These are phyloP conservation scores for Anagrus nilaparvatae DNA, from an alignment of 1,140 invertebrate genomes.

Conservation along the genomic window DNA sequence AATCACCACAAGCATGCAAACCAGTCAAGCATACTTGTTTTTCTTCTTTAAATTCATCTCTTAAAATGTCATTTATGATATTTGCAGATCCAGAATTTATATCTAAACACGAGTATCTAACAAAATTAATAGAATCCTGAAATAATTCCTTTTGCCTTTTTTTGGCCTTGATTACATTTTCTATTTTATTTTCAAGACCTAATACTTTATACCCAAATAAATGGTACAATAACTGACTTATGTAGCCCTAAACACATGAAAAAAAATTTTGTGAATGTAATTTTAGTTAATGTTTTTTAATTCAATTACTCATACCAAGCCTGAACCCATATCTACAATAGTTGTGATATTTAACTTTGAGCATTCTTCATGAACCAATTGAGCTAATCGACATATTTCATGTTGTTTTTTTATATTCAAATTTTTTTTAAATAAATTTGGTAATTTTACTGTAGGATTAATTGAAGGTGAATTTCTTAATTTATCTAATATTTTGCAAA, in stretches of 20 bases:
- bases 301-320: conserved; percentile 46
- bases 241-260: conserved; percentile 52
- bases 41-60: conserved; percentile 32
- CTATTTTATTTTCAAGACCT: conserved; percentile 58
- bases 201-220: conserved; percentile 55
- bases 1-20: conserved; percentile 76
- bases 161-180: conserved; percentile 52
- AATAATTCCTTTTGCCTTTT: conserved; percentile 50
- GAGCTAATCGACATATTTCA: conserved; percentile 53
- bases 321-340: conserved; percentile 74
- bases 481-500: conserved; percentile 27
- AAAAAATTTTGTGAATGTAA: conserved; percentile 7
- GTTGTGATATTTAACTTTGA: conserved; percentile 38
- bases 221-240: conserved; percentile 58
- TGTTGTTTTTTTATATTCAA: conserved; percentile 56
- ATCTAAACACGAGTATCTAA: conserved; percentile 49
- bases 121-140: conserved; percentile 38
- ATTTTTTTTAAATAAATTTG: conserved; percentile 31
- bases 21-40: conserved; percentile 48
- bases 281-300: conserved; percentile 1
- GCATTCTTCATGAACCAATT: conserved; percentile 48
- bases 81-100: conserved; percentile 42
- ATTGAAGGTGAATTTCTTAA: conserved; percentile 15
- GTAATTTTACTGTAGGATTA: conserved; percentile 19
- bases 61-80: conserved; percentile 37